Evolutionary conservation across 2,797 vertebrate species (phyloP), one percentile per base, ranked within the genome.

Genomic region (Benthosema pterotum): DNA sequence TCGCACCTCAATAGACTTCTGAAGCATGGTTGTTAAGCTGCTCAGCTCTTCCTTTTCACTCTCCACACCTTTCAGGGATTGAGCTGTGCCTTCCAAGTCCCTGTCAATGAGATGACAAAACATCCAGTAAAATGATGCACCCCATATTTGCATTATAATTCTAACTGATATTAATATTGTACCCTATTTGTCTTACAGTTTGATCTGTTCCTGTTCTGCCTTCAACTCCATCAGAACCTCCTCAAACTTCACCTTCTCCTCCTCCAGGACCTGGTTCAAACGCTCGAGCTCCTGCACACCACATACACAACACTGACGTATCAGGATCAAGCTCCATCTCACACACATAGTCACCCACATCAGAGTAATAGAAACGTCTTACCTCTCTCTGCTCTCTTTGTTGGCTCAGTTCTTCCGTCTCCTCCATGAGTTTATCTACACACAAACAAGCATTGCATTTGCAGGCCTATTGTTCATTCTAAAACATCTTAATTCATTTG

Each of bases 351-450:
- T 7, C 42, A 5, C 42, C 6, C 42, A 25, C 22, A 48, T 1
- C 11, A 49, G 3, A 14, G 46, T 17, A 48, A 11, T 12, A 42
- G 2, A 5, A n/a, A 17, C 1, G 3, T 15, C 72, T 79, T 70
- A 97, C 97, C 94, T 97, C 96, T 83, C 93, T 95, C 84, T 98
- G 94, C 42, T 97, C 97, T 79, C 94, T 92, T 60, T 99, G 95
- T 28, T 95, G 91, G 67, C 94, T 96, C 2, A 99, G 89, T 74
- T 99, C 97, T 77, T 99, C 97, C 0, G 96, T 97, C 87, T 99
- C 97, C 56, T 98, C 96, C 97, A 99, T 98, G 74, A 99, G 89
- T 78, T 98, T 99, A 88, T 98, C 97, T 99, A 89, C 48, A 90
- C 80, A 71, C 38, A 78, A 22, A 83, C 38, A 71, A 52, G 50